These are phyloP conservation scores for Branchellion lobata DNA, from an alignment of 2,888 invertebrate genomes.

Conservation along the genomic window DNA sequence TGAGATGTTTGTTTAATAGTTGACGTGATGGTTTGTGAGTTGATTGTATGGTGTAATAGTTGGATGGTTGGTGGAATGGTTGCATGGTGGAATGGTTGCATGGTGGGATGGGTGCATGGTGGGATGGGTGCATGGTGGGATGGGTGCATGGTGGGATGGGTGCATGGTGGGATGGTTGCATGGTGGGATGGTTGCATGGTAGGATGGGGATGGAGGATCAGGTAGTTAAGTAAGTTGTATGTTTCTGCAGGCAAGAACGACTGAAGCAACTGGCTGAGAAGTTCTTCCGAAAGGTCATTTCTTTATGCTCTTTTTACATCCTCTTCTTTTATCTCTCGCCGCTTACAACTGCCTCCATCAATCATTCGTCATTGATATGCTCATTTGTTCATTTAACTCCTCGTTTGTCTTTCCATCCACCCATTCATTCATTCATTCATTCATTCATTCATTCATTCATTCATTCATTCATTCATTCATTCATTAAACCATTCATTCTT, in stretches of 20 bases:
- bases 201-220: not conserved
- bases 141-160: not conserved
- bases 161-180: not conserved
- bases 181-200: not conserved
- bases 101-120: not conserved
- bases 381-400: too few relatives aligned
- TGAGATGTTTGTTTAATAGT: too few relatives aligned
- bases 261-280: slow-evolving; percentile 91
- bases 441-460: not conserved
- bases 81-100: slow-evolving; percentile 1
- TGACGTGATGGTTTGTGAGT: not conserved
- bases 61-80: not conserved
- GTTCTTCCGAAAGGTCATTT: slow-evolving; percentile 78
- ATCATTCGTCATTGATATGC: too few relatives aligned
- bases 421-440: not conserved
- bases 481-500: not conserved
- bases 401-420: not conserved
- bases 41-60: not conserved
- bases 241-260: slow-evolving; percentile 73
- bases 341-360: not conserved
- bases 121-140: not conserved
- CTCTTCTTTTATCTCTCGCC: not conserved
- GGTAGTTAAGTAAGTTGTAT: not conserved
- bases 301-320: not conserved
- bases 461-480: not conserved